Conservation (phyloP, 2,113 vertebrate species). For the Anguilla rostrata region DNA sequence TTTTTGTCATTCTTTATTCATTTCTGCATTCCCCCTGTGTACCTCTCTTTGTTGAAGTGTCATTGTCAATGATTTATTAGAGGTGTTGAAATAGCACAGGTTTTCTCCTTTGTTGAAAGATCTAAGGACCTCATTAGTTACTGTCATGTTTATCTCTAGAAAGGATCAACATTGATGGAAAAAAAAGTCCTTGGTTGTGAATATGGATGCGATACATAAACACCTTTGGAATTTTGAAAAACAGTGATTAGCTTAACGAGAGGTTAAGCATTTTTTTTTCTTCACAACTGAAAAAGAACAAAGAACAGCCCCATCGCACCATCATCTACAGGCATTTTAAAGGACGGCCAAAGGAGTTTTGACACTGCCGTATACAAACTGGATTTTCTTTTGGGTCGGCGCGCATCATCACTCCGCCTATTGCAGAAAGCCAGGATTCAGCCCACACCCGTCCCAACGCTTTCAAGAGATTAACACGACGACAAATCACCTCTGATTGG, state of each 20-base stretch:
- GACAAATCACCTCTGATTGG: not conserved
- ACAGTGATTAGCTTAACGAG: slow-evolving; percentile 9
- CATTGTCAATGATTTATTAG: not conserved
- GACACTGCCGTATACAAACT: not conserved
- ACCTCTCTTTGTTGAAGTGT: not conserved
- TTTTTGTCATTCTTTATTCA: not conserved
- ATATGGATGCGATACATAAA: slow-evolving; percentile 9
- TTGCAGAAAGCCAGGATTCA: not conserved
- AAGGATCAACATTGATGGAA: slow-evolving; percentile 5
- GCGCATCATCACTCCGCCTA: not conserved
- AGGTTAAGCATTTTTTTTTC: slow-evolving; percentile 12
- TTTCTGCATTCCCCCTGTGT: not conserved
- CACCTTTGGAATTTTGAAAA: not conserved
- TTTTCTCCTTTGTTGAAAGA: slow-evolving; percentile 11
- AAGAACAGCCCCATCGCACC: slow-evolving; percentile 5
- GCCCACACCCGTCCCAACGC: not conserved
- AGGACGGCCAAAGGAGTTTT: not conserved
- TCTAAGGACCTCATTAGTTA: slow-evolving; percentile 1
- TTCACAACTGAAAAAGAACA: not conserved
- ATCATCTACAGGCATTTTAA: not conserved
- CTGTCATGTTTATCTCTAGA: slow-evolving; percentile 10
- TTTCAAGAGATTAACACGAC: not conserved
- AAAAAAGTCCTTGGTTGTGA: not conserved
- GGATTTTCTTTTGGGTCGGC: not conserved
- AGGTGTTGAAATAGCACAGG: not conserved